Percentiles rank a stretch among this genome's conserved stretches.
These are phyloP conservation scores for Smittia aterrima DNA, from an alignment of 2,888 invertebrate genomes.

Conservation along the genomic window DNA sequence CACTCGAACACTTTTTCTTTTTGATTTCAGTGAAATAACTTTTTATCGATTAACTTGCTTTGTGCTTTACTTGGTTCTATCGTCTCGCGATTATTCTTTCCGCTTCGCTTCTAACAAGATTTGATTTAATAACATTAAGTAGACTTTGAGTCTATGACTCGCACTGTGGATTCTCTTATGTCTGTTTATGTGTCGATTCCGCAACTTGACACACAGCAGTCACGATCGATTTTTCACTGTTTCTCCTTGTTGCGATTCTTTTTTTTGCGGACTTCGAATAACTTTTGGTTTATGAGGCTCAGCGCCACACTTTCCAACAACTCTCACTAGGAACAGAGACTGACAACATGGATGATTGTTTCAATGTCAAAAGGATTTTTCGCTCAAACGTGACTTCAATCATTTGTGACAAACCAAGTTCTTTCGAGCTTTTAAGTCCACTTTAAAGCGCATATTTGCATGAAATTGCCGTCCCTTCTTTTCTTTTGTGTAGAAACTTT, in stretches of 20 bases:
- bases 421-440: not conserved
- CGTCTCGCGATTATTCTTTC: too few relatives aligned
- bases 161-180: not conserved
- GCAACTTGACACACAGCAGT: not conserved
- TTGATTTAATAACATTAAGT: too few relatives aligned
- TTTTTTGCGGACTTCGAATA: too few relatives aligned
- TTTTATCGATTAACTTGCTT: too few relatives aligned
- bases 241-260: not conserved
- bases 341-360: not conserved
- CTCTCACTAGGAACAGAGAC: not conserved
- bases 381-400: not conserved
- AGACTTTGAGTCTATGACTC: not conserved
- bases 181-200: not conserved
- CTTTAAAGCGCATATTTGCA: constrained; percentile 2
- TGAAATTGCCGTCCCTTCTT: not conserved
- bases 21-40: not conserved
- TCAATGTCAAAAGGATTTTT: not conserved
- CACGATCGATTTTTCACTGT: not conserved
- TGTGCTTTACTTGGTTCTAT: too few relatives aligned
- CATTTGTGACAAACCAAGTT: not conserved
- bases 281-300: too few relatives aligned
- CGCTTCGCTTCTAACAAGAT: too few relatives aligned
- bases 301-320: too few relatives aligned
- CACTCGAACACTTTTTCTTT: not conserved
- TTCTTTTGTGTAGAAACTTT: not conserved